phyloP scores from a whole-genome alignment of 2,797 vertebrate species.

The Microchirus variegatus region DNA sequence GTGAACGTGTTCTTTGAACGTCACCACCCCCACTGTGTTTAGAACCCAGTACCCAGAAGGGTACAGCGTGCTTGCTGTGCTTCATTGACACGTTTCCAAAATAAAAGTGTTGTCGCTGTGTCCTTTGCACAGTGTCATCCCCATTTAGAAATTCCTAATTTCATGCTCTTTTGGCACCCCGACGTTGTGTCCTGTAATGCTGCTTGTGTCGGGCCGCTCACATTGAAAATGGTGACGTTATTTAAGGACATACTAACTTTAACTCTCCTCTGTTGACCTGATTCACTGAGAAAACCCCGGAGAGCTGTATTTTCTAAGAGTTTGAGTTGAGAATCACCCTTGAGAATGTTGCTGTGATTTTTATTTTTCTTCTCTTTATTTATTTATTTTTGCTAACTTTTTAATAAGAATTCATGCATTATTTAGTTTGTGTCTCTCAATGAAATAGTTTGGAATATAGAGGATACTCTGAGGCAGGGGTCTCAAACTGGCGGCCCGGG shows the following conservation, averaged over 20 bases:
- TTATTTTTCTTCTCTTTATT: not conserved
- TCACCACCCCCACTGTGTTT: constrained; percentile 52
- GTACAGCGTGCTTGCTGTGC: constrained; percentile 4
- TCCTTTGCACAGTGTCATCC: constrained; percentile 43
- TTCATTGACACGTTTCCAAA: constrained; percentile 55
- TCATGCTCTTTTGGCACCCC: constrained; percentile 18
- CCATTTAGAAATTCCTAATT: constrained; percentile 23
- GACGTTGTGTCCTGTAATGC: constrained; percentile 14
- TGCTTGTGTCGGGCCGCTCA: constrained; percentile 21
- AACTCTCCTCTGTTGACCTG: constrained; percentile 28
- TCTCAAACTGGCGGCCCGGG: too few relatives aligned
- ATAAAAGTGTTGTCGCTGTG: constrained; percentile 45
- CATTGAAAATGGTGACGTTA: constrained; percentile 39
- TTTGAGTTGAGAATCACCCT: constrained; percentile 17
- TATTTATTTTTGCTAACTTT: not conserved
- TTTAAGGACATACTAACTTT: constrained; percentile 44
- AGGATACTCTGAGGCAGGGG: too few relatives aligned
- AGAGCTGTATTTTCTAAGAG: constrained; percentile 11
- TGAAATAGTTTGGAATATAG: too few relatives aligned
- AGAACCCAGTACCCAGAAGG: constrained; percentile 64
- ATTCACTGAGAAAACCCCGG: constrained; percentile 25
- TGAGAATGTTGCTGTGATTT: not conserved
- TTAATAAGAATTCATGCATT: not conserved
- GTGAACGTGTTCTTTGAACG: constrained; percentile 24
- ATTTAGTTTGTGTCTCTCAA: not conserved